These are phyloP conservation scores for Glomeris marginata DNA, from an alignment of 2,888 invertebrate species.

Conservation along the genomic window DNA sequence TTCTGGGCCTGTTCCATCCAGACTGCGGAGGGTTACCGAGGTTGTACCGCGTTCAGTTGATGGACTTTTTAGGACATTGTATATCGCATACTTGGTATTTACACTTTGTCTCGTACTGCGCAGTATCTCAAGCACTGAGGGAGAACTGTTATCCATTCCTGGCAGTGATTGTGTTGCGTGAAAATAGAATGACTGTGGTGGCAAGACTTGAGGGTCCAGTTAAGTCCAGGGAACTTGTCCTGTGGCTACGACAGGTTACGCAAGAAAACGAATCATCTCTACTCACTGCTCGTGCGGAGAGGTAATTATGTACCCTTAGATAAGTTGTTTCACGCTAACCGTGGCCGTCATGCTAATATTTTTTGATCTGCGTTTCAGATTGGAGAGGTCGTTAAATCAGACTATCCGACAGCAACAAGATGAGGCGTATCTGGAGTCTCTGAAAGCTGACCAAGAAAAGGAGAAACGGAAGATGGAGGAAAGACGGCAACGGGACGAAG, in stretches of 20 bases:
- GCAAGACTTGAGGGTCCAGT: slow-evolving; percentile 74
- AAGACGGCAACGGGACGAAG: slow-evolving; percentile 35
- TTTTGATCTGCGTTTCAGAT: slow-evolving; percentile 31
- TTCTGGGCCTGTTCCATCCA: slow-evolving; percentile 90
- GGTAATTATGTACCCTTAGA: slow-evolving; percentile 34
- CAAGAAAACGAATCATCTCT: slow-evolving; percentile 75
- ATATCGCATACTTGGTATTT: too few relatives aligned
- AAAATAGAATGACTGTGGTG: slow-evolving; percentile 85
- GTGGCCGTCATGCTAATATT: too few relatives aligned
- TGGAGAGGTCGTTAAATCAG: slow-evolving; percentile 70
- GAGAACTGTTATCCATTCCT: slow-evolving; percentile 71
- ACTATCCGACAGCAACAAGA: slow-evolving; percentile 81
- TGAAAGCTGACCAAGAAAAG: slow-evolving; percentile 88
- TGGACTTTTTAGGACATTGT: too few relatives aligned
- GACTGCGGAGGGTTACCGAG: slow-evolving; percentile 74
- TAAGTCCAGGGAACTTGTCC: slow-evolving; percentile 50
- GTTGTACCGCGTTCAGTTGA: too few relatives aligned
- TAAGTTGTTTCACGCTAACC: too few relatives aligned
- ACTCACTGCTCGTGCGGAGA: slow-evolving; percentile 69
- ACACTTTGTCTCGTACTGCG: background rate
- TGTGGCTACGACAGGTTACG: slow-evolving; percentile 58
- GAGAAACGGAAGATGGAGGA: slow-evolving; percentile 54
- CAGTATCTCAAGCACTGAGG: slow-evolving; percentile 71
- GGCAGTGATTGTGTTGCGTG: slow-evolving; percentile 74
- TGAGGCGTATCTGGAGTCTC: slow-evolving; percentile 78